phyloP scores from a whole-genome alignment of 2,797 vertebrate genomes.

The Chelon labrosus region DNA sequence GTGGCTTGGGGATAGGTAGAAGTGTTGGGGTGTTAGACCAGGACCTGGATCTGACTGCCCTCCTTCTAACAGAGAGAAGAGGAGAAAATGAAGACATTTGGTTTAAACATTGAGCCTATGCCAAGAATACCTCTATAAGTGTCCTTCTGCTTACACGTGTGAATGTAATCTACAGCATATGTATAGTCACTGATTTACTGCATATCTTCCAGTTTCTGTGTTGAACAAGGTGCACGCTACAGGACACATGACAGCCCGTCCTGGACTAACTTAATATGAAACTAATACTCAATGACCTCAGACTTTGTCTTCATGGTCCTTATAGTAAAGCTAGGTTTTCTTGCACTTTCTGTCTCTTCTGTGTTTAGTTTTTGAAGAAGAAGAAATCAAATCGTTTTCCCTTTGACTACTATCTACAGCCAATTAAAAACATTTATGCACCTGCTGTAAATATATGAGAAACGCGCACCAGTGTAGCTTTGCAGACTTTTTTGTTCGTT shows the following conservation, averaged over 20 bases:
- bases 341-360: not conserved
- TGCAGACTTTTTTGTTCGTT: no score
- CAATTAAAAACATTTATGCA: no score
- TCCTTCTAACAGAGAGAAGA: not conserved
- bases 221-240: conserved; percentile 13
- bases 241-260: conserved; percentile 4
- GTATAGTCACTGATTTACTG: conserved; percentile 8
- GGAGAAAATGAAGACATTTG: not conserved
- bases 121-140: conserved; percentile 77
- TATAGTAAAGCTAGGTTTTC: not conserved
- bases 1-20: conserved; percentile 13
- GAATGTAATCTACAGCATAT: conserved; percentile 71
- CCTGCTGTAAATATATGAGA: no score
- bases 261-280: not conserved
- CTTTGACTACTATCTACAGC: no score
- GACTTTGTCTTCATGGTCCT: not conserved
- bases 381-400: no score
- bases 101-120: conserved; percentile 44
- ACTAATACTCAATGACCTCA: not conserved
- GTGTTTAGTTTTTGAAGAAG: no score
- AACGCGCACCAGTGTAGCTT: no score
- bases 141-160: conserved; percentile 62
- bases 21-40: conserved; percentile 23
- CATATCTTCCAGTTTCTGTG: conserved; percentile 14
- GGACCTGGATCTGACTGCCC: conserved; percentile 3